Conservation (phyloP, 2,797 vertebrate genomes). For the Ptychobarbus kaznakovi region DNA sequence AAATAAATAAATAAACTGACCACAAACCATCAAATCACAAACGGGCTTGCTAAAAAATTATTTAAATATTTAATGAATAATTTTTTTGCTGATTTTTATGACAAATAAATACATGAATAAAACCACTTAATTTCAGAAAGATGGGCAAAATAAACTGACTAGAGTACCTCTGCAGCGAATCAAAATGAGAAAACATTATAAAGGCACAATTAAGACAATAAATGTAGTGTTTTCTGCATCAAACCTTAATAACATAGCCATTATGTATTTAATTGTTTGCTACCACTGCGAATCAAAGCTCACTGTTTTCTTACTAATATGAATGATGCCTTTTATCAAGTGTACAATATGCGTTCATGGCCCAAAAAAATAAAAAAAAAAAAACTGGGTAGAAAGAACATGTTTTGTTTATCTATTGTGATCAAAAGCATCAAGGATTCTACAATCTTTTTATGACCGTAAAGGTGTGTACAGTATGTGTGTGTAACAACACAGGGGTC, state of each 20-base stretch:
- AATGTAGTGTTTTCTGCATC: neutral
- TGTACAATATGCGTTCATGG: neutral
- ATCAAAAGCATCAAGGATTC: neutral
- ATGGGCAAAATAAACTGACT: too few relatives aligned
- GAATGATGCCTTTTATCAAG: neutral
- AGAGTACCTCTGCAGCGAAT: too few relatives aligned
- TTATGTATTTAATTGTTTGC: neutral
- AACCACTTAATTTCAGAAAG: neutral
- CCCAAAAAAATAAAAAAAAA: neutral
- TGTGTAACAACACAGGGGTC: constrained; percentile 8
- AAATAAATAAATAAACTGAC: too few relatives aligned
- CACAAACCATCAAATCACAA: too few relatives aligned
- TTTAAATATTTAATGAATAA: too few relatives aligned
- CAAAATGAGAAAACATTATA: neutral
- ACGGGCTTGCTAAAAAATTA: too few relatives aligned
- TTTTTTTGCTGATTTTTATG: neutral
- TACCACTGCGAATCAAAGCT: neutral
- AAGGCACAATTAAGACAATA: neutral
- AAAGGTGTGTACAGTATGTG: neutral
- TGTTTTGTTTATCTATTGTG: neutral
- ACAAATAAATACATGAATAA: neutral
- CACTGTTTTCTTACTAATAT: neutral
- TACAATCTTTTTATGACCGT: constrained; percentile 7
- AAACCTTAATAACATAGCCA: neutral
- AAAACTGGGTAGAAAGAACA: neutral